These are phyloP conservation scores for Stramonita haemastoma DNA, from an alignment of 2,888 invertebrate genomes.

Conservation along the genomic window DNA sequence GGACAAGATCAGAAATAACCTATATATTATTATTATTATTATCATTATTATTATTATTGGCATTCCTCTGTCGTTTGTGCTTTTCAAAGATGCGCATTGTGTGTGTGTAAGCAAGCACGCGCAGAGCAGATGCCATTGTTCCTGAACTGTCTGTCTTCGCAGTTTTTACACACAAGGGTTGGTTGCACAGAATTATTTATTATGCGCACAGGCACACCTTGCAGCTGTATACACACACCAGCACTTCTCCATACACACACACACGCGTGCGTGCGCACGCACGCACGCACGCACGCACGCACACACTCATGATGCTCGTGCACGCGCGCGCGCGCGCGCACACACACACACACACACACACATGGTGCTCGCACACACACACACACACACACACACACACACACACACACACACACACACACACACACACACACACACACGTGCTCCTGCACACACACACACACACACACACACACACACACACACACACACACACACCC, in stretches of 20 bases:
- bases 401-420: neutral
- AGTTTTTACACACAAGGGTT: neutral
- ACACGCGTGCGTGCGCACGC: slow-evolving; percentile 2
- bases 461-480: slow-evolving; percentile 26
- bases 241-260: neutral
- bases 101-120: neutral
- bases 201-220: neutral
- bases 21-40: too few species aligned
- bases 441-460: neutral
- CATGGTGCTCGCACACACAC: neutral
- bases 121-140: too few species aligned
- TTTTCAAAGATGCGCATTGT: neutral
- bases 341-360: neutral
- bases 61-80: neutral
- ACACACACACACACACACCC: neutral
- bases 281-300: slow-evolving; percentile 19
- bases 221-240: neutral
- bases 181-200: neutral
- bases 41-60: neutral
- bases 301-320: neutral
- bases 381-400: neutral
- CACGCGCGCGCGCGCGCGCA: neutral
- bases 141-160: too few species aligned
- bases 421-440: slow-evolving; percentile 4
- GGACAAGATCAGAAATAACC: too few species aligned